Evolutionary conservation across 2,888 invertebrate species (phyloP), one percentile per base, ranked within the genome.

Genomic region (Apodemia mormo): DNA sequence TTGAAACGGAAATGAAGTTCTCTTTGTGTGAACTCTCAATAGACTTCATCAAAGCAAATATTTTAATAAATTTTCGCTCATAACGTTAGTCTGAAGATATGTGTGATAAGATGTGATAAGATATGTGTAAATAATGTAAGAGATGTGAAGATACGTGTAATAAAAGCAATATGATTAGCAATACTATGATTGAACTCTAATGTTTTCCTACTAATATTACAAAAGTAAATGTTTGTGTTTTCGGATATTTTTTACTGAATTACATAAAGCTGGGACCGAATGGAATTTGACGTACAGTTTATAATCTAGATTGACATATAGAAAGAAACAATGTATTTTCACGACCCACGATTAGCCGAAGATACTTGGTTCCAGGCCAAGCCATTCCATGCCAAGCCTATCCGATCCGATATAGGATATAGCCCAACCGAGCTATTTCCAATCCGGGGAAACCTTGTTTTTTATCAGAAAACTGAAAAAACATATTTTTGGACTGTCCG

Each of bases 1-100:
- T 87, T 81, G 82, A 83, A 84, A 82, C 83, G 77, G 80, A 84
- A 85, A 86, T 85, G 76, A 79, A 81, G 84, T 85, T 86, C 80
- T 81, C 80, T 83, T 83, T 84, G 78, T 77, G 76, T 73, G 76
- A 78, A 79, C 82, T 79, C 82, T 81, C 77, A 76, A 81, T 81
- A 78, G 61, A 70, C 73, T 70, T 74, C 71, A 75, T 74, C 70
- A 74, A 77, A 71, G 72, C 68, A 56, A 75, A 74, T 75, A 74
- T 75, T 66, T 66, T 69, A 73, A 72, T 74, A 73, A 61, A 68
- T 68, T 65, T 43, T 56, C 65, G 40, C 29, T 65, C 29, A 64
- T 37, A 64, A 37, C 10, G 14, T 64, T 37, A n/a, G n/a, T 54
- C 14, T 58, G 10, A 37, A 33, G 33, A 61, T 33, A 33, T n/a